Percentiles rank a stretch among this genome's conserved stretches.
Conservation (phyloP, 2,797 vertebrate genomes). For the Uromys caudimaculatus region DNA sequence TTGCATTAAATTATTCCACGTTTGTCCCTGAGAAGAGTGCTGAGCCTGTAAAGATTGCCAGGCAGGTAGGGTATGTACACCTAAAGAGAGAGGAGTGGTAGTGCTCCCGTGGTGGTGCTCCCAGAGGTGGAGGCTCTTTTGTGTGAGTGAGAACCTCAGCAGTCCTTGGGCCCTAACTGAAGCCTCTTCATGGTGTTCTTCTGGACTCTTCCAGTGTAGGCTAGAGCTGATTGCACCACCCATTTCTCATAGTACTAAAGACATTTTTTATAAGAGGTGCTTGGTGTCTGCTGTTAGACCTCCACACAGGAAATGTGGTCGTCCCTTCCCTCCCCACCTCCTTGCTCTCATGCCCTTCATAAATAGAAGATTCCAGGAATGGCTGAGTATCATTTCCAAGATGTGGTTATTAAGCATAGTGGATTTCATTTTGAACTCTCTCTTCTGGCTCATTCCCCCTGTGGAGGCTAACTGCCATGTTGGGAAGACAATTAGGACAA, state of each 20-base stretch:
- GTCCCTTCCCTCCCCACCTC: not conserved
- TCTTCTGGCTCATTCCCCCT: not conserved
- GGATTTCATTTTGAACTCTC: not conserved
- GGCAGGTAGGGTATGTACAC: not conserved
- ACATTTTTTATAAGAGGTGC: not conserved
- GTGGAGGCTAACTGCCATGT: not conserved
- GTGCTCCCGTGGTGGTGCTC: not conserved
- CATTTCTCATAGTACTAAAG: not conserved
- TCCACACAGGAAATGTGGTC: not conserved
- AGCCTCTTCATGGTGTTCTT: not conserved
- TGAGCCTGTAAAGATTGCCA: slow-evolving; percentile 25
- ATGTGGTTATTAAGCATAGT: not conserved
- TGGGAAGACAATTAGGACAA: not conserved
- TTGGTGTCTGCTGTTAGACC: not conserved
- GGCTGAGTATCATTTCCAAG: slow-evolving; percentile 11
- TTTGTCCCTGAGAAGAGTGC: slow-evolving; percentile 39
- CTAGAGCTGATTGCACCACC: not conserved
- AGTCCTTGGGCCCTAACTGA: not conserved
- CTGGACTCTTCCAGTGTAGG: not conserved
- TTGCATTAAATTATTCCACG: slow-evolving; percentile 45
- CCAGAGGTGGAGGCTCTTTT: not conserved
- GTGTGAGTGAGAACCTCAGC: not conserved
- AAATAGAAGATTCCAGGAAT: not conserved
- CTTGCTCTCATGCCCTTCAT: not conserved
- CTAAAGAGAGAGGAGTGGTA: not conserved